Conservation (phyloP, 2,113 vertebrate genomes). For the Maccullochella peelii region DNA sequence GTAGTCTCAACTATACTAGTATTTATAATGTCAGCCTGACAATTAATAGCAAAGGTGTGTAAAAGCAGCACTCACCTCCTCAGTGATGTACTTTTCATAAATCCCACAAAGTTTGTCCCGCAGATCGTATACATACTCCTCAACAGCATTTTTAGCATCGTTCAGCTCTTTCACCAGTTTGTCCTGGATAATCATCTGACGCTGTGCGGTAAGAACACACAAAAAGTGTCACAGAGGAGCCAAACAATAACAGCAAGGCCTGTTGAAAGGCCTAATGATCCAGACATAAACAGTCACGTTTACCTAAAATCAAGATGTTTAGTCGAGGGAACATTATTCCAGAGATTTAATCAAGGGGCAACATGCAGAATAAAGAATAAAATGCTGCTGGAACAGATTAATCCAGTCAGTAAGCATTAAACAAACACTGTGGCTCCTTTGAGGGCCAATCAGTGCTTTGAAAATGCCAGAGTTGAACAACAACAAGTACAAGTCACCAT, state of each 20-base stretch:
- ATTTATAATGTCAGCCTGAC: background rate
- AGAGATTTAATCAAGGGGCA: background rate
- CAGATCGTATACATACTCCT: constrained; percentile 96
- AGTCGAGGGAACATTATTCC: background rate
- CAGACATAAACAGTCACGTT: background rate
- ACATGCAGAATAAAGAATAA: background rate
- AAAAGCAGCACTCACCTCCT: constrained; percentile 84
- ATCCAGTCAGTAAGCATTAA: background rate
- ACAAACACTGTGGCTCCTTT: background rate
- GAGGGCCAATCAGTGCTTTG: background rate
- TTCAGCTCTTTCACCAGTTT: constrained; percentile 95
- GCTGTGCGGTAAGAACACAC: constrained; percentile 74
- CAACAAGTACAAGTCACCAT: background rate
- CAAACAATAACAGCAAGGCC: background rate
- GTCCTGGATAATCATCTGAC: constrained; percentile 96
- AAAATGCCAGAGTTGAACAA: background rate
- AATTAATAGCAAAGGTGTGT: background rate
- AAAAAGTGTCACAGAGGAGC: background rate
- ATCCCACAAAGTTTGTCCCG: constrained; percentile 91
- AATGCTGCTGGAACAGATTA: constrained; percentile 1
- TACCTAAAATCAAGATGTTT: background rate
- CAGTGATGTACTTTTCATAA: constrained; percentile 91
- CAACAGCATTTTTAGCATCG: constrained; percentile 95
- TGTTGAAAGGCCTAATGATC: background rate
- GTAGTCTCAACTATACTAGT: background rate